Evolutionary conservation across 2,797 vertebrate genomes (phyloP).

Genomic region (Oreortyx pictus): DNA sequence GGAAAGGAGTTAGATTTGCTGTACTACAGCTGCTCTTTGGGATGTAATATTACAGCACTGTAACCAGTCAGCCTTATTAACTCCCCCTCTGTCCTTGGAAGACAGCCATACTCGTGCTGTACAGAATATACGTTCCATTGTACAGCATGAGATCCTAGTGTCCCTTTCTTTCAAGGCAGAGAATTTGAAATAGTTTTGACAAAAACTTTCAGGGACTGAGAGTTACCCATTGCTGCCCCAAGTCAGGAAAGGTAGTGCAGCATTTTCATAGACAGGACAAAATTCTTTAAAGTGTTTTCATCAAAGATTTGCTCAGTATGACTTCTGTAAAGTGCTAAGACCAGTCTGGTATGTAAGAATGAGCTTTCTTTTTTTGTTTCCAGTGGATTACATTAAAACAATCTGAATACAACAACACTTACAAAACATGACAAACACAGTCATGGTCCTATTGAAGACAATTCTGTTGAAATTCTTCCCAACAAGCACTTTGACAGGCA

Average conservation of each 20-base stretch:
- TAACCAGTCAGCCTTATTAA: neutral
- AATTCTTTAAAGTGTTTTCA: neutral
- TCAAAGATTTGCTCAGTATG: neutral
- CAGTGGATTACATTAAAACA: neutral
- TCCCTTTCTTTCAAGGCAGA: neutral
- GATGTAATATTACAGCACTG: neutral
- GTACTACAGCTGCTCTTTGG: neutral
- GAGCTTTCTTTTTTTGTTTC: neutral
- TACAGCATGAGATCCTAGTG: neutral
- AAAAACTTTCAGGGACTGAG: conserved; percentile 3
- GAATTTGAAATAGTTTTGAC: neutral
- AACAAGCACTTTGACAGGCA: conserved; percentile 89
- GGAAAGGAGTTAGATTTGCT: neutral
- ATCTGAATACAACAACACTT: conserved; percentile 70
- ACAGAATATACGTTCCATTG: accelerated
- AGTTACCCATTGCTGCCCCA: neutral
- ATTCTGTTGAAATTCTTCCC: conserved; percentile 90
- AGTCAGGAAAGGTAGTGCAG: neutral
- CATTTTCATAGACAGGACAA: neutral
- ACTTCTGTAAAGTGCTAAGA: neutral
- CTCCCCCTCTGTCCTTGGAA: neutral
- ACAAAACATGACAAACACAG: conserved; percentile 93
- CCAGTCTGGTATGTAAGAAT: neutral
- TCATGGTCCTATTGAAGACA: conserved; percentile 85
- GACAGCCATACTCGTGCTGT: neutral